Conservation (phyloP, 2,888 invertebrate genomes). For the Hymenopus coronatus region DNA sequence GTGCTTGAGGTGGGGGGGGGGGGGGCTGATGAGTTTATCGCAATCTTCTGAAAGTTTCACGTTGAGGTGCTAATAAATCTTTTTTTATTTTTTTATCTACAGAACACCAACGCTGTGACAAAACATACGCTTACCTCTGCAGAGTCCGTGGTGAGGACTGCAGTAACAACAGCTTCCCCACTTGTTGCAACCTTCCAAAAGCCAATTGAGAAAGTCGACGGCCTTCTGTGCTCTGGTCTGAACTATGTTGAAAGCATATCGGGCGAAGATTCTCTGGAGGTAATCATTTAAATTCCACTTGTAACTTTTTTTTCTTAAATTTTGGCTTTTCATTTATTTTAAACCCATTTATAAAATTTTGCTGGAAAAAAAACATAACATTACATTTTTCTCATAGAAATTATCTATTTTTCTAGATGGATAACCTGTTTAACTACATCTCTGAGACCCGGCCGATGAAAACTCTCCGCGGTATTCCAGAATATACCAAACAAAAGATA, state of each 20-base stretch:
- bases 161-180: not conserved
- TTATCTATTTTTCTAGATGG: no score
- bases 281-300: not conserved
- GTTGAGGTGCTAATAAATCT: no score
- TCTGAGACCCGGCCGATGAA: not conserved
- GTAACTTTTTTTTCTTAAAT: no score
- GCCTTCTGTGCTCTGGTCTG: not conserved
- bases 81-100: not conserved
- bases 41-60: no score
- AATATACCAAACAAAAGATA: not conserved
- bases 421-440: not conserved
- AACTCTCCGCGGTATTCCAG: not conserved
- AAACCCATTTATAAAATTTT: no score
- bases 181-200: not conserved
- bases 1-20: no score
- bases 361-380: no score
- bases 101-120: not conserved
- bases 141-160: not conserved
- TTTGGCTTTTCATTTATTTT: no score
- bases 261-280: not conserved
- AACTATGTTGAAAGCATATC: not conserved
- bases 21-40: no score
- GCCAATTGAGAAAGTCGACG: not conserved
- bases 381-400: no score
- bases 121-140: not conserved